phyloP scores from a whole-genome alignment of 2,113 vertebrate species.

The Mustelus asterias region DNA sequence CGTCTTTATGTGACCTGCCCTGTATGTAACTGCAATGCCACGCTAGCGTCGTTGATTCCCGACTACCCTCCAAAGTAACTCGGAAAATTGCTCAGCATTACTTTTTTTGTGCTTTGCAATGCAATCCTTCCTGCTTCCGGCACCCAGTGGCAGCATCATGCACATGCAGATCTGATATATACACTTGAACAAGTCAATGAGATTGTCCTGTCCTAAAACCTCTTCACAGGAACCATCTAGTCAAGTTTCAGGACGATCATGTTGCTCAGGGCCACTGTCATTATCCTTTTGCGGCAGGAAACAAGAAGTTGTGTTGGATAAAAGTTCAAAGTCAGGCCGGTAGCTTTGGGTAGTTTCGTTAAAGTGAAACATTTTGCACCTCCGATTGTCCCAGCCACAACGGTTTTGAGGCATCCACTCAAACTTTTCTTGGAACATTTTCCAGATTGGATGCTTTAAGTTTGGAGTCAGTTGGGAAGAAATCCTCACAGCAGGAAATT shows the following conservation, averaged over 20 bases:
- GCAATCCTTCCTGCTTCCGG: not conserved
- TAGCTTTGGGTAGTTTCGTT: not conserved
- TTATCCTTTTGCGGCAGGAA: not conserved
- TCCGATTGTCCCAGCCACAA: not conserved
- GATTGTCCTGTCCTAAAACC: not conserved
- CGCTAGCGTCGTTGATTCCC: not conserved
- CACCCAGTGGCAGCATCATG: not conserved
- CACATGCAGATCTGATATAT: not conserved
- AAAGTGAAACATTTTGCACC: not conserved
- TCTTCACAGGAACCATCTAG: not conserved
- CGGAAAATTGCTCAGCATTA: not conserved
- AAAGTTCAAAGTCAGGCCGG: not conserved
- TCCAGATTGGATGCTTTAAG: not conserved
- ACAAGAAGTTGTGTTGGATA: not conserved
- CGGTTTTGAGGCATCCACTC: not conserved
- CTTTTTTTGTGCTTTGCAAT: not conserved
- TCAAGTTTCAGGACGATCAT: too few relatives aligned
- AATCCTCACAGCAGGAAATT: not conserved
- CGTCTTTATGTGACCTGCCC: not conserved
- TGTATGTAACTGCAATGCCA: not conserved
- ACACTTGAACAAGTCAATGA: not conserved
- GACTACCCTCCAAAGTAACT: not conserved
- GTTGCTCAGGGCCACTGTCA: not conserved
- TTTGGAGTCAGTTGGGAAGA: not conserved
- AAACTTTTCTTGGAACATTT: not conserved